Conservation (phyloP, 2,113 vertebrate genomes). For the Haemorhous mexicanus region DNA sequence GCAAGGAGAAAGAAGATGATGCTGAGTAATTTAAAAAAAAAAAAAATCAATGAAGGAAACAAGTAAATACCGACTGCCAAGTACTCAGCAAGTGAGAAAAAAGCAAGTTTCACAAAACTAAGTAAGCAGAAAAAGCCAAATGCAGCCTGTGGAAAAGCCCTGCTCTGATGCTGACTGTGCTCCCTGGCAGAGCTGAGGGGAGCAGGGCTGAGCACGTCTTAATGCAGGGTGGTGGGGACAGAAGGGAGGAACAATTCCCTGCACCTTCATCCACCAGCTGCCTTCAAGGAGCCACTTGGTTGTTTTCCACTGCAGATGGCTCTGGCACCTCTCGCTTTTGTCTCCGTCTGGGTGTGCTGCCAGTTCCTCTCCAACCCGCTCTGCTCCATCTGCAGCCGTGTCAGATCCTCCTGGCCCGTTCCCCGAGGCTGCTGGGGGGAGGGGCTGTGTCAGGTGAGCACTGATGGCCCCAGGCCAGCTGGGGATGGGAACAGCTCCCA, state of each 20-base stretch:
- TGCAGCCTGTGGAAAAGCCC: neutral
- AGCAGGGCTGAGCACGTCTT: neutral
- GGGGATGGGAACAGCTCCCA: neutral
- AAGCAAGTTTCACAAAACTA: neutral
- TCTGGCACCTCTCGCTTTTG: conserved; percentile 19
- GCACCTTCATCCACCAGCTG: neutral
- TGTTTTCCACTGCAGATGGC: conserved; percentile 52
- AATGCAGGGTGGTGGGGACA: neutral
- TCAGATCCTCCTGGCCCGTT: neutral
- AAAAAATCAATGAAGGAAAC: neutral
- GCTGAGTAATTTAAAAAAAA: neutral
- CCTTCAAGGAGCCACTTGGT: neutral
- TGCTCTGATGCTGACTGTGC: neutral
- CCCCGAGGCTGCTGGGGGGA: neutral
- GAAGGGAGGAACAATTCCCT: neutral
- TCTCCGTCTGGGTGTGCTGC: conserved; percentile 15
- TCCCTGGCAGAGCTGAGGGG: neutral
- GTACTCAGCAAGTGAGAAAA: neutral
- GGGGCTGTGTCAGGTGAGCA: neutral
- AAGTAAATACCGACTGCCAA: neutral
- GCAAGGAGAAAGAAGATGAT: neutral
- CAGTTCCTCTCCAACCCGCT: neutral
- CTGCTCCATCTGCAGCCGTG: conserved; percentile 7
- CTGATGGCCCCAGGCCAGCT: neutral
- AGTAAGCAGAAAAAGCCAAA: neutral